phyloP scores from a whole-genome alignment of 2,113 vertebrate species.

The Strigops habroptila region DNA sequence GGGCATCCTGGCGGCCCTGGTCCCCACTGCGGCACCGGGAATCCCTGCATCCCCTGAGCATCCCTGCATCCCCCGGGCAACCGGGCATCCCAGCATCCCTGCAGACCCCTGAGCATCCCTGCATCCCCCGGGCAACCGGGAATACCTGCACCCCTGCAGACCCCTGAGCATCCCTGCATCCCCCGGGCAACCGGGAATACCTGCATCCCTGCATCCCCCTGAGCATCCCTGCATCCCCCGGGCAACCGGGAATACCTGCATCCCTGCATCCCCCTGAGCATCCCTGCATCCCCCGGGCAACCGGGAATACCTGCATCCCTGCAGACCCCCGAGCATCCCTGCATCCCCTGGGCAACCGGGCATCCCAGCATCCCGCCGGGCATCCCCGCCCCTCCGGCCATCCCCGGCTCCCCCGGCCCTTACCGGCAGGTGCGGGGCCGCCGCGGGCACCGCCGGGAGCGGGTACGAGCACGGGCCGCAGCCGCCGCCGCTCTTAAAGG shows the following conservation, averaged over 20 bases:
- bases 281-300: background rate
- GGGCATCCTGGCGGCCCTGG: background rate
- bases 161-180: background rate
- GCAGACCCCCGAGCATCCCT: background rate
- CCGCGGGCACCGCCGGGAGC: background rate
- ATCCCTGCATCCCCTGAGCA: background rate
- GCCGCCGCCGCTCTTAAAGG: background rate
- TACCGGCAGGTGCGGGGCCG: conserved; percentile 4
- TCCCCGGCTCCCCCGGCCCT: background rate
- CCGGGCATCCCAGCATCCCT: background rate
- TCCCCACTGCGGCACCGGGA: background rate
- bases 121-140: background rate
- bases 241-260: no score
- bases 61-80: background rate
- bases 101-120: no score
- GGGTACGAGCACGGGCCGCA: background rate
- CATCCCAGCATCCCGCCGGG: background rate
- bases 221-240: no score
- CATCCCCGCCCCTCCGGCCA: background rate
- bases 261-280: background rate
- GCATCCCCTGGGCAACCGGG: background rate
- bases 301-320: no score
- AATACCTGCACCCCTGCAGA: background rate
- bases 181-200: no score
- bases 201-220: background rate